Conservation (phyloP, 2,888 invertebrate species). For the Xestia xanthographa region DNA sequence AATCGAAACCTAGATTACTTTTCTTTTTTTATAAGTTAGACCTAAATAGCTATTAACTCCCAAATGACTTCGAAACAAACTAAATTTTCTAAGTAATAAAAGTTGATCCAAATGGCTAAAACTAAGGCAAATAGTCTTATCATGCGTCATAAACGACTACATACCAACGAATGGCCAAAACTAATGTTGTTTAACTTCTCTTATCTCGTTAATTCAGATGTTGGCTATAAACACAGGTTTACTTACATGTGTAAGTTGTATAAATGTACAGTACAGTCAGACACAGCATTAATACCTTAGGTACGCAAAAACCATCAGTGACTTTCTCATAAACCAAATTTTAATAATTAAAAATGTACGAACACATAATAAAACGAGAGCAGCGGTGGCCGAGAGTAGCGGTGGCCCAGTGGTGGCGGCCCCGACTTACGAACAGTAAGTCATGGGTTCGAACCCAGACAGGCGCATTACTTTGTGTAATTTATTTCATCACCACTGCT, state of each 20-base stretch:
- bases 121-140: constrained; percentile 26
- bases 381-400: too few species aligned
- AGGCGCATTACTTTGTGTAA: too few species aligned
- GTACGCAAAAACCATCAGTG: neutral
- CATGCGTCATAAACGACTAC: constrained; percentile 28
- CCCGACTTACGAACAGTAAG: too few species aligned
- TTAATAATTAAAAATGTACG: too few species aligned
- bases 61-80: constrained; percentile 20
- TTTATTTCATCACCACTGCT: too few species aligned
- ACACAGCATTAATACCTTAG: neutral
- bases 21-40: neutral
- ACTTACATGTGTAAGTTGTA: neutral
- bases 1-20: neutral
- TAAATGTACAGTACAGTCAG: neutral
- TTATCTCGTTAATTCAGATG: constrained; percentile 26
- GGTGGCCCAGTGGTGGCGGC: too few species aligned
- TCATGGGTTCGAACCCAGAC: too few species aligned
- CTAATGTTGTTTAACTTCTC: constrained; percentile 30
- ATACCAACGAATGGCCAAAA: constrained; percentile 30
- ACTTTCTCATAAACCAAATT: neutral
- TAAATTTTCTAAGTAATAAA: constrained; percentile 5
- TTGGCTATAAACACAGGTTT: constrained; percentile 6
- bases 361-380: too few species aligned
- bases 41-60: neutral
- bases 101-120: constrained; percentile 10